Base-by-base conservation (phyloP, 2,113 vertebrate genomes). In the Sclerurus mexicanus region DNA sequence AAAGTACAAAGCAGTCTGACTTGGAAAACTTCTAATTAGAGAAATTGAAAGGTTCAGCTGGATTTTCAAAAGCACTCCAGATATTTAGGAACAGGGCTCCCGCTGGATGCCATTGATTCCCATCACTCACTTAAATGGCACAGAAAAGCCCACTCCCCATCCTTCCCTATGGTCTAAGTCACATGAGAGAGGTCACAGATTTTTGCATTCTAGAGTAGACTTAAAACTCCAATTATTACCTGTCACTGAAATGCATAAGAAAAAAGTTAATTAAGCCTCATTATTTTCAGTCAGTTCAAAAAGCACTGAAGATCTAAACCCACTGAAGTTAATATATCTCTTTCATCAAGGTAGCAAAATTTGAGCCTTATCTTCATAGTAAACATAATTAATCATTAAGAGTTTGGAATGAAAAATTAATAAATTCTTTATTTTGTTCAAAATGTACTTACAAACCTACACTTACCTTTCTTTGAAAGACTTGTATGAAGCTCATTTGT, bases 11-110 rank as follows among this genome's bases (percentile, higher is more conserved):
- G 85, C 35, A 82, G 47, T 53, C 30, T 25, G 39, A 55, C 44
- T 78, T 67, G 35, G 72, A 89, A 94, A 85, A 27, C 11, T 85
- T 92, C 42, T 85, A 83, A 90, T 95, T 62, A 82, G 42, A 85
- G 62, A 92, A 79, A 85, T 7, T 33, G 40, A 82, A 85, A 81
- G 18, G 30, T 67, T 95, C 66, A 68, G 20, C 8, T 50, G 33
- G 35, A 62, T 81, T 93, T 96, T 93, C 79, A 73, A 87, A 94
- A 87, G 50, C 89, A 89, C 87, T 95, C 87, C 77, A 75, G 46
- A 52, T 81, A 91, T 67, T 71, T 77, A 91, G 64, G 52, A 81
- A 59, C 23, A 14, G 12, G 33, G 19, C 5, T 84, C 18, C 16
- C 74, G 63, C 21, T 2, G 1, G 23, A 71, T 87, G 40, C 16